A percentile compares a stretch with the other conserved stretches of the same genome.
Conservation (phyloP, 1,140 invertebrate genomes). For the Chironomus tepperi region DNA sequence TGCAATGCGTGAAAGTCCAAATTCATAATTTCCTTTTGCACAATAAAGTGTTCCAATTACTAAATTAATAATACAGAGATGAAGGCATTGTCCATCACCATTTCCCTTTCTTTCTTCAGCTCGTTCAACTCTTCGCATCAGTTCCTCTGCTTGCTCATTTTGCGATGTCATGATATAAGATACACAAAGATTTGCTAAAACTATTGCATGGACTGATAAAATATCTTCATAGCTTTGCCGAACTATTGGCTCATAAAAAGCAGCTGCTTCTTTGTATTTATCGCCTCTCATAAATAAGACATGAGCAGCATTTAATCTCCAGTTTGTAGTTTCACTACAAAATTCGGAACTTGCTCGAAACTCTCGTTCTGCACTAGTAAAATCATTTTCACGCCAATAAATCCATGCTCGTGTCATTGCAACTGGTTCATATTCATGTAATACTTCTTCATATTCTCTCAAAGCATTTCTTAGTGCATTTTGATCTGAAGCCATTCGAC, state of each 20-base stretch:
- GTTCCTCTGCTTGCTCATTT: conserved; percentile 97
- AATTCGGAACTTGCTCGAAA: conserved; percentile 96
- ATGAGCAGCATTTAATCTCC: conserved; percentile 97
- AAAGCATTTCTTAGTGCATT: conserved; percentile 81
- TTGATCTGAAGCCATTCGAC: conserved; percentile 77
- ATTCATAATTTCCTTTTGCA: conserved; percentile 98
- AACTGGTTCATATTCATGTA: conserved; percentile 70
- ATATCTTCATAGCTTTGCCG: conserved; percentile 95
- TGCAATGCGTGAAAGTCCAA: conserved; percentile 91
- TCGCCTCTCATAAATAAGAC: conserved; percentile 99
- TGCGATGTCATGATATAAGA: conserved; percentile 99
- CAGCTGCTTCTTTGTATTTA: conserved; percentile 96
- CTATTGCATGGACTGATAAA: conserved; percentile 89
- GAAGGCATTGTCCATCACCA: conserved; percentile 92
- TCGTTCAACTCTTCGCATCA: conserved; percentile 94
- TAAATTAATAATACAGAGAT: conserved; percentile 97
- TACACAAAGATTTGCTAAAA: conserved; percentile 96
- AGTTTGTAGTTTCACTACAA: conserved; percentile 93
- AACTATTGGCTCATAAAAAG: conserved; percentile 97
- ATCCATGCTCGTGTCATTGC: conserved; percentile 99
- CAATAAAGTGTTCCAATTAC: conserved; percentile 98
- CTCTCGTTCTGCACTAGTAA: conserved; percentile 87
- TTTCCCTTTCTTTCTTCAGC: conserved; percentile 91
- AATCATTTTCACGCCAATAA: conserved; percentile 97
- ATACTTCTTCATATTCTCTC: conserved; percentile 74